phyloP scores from a whole-genome alignment of 2,888 invertebrate species.

The Cremastobaeus sp. region DNA sequence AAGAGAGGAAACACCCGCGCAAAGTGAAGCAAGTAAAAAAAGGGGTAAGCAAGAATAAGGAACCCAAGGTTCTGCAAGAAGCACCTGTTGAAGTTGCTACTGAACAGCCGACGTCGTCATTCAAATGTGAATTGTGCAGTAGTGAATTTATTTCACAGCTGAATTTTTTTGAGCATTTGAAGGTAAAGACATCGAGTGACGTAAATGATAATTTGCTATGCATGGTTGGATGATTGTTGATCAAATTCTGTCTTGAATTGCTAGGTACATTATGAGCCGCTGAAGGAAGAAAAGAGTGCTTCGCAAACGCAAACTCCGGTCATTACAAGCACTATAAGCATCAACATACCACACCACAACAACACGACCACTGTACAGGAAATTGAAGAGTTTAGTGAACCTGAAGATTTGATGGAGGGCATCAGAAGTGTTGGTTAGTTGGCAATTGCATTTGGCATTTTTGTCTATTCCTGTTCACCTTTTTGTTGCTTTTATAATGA shows the following conservation, averaged over 20 bases:
- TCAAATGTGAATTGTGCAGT: slow-evolving; percentile 89
- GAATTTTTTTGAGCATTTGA: slow-evolving; percentile 91
- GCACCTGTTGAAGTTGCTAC: slow-evolving; percentile 60
- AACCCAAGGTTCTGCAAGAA: slow-evolving; percentile 65
- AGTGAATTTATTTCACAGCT: slow-evolving; percentile 87
- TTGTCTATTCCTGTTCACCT: no score
- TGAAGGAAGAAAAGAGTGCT: slow-evolving; percentile 73
- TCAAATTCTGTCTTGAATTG: slow-evolving; percentile 22
- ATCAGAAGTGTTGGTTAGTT: slow-evolving; percentile 87
- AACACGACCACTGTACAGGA: slow-evolving; percentile 78
- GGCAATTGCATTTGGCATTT: no score
- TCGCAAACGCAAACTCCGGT: slow-evolving; percentile 73
- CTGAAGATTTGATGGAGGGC: slow-evolving; percentile 92
- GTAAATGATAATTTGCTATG: no score
- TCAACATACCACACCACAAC: slow-evolving; percentile 52
- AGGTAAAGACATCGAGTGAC: no score
- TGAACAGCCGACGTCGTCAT: slow-evolving; percentile 79
- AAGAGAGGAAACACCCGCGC: slow-evolving; percentile 81
- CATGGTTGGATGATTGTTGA: neutral
- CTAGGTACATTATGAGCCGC: slow-evolving; percentile 75
- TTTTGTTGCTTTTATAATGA: neutral
- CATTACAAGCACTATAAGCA: slow-evolving; percentile 69
- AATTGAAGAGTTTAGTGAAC: slow-evolving; percentile 89
- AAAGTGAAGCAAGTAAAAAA: slow-evolving; percentile 81
- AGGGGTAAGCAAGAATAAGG: slow-evolving; percentile 65